Conservation (phyloP, 2,113 vertebrate species). For the Microcebus lehilahytsara region DNA sequence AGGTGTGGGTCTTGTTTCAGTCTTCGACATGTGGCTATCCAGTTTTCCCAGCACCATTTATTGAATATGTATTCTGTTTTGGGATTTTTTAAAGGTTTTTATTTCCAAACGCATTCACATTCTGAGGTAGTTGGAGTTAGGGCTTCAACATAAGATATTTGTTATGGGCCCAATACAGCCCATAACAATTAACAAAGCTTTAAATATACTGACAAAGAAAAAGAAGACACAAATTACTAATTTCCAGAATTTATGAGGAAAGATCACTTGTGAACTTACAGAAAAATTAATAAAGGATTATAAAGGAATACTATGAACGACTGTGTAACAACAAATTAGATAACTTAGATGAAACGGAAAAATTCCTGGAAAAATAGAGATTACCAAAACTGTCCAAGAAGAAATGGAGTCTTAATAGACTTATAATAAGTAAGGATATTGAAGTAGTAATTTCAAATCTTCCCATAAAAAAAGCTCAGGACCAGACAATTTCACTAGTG, state of each 20-base stretch:
- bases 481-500: not conserved
- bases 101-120: not conserved
- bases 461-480: not conserved
- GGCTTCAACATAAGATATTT: not conserved
- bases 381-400: not conserved
- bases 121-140: not conserved
- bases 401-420: not conserved
- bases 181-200: not conserved
- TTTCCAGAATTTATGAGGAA: not conserved
- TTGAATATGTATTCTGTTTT: no score
- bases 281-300: not conserved
- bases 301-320: not conserved
- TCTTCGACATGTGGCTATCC: no score
- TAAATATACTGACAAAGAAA: not conserved
- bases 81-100: not conserved
- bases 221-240: not conserved
- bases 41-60: no score
- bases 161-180: not conserved
- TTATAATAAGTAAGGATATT: not conserved
- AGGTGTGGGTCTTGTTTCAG: no score
- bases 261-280: not conserved
- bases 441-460: slow-evolving; percentile 12
- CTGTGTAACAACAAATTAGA: not conserved
- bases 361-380: not conserved
- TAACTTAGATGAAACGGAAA: not conserved